These are phyloP conservation scores for Rhabdomys pumilio DNA, from an alignment of 2,797 vertebrate species.

Conservation along the genomic window DNA sequence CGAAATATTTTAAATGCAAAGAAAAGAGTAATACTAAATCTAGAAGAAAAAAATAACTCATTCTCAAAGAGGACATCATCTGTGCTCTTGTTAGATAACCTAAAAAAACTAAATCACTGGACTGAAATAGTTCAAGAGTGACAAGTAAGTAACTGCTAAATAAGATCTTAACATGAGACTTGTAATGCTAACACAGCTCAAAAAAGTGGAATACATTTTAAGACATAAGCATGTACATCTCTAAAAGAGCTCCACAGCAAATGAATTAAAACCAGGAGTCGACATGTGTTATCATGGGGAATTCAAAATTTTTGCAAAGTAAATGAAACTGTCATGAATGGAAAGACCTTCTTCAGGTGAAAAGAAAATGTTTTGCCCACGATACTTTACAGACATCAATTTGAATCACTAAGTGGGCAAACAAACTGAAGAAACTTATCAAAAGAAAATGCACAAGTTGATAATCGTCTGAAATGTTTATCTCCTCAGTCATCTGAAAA, in stretches of 20 bases:
- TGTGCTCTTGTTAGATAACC: not conserved
- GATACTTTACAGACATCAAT: not conserved
- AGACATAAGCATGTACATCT: not conserved
- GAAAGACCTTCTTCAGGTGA: not conserved
- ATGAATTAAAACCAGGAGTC: not conserved
- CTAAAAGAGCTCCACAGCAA: not conserved
- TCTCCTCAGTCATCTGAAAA: not conserved
- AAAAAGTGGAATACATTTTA: not conserved
- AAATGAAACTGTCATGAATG: not conserved
- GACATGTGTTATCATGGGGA: not conserved
- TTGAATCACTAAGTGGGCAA: not conserved
- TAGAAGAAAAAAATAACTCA: not conserved
- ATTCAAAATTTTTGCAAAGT: not conserved
- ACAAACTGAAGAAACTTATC: not conserved
- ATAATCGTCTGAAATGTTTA: not conserved
- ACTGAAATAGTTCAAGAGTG: not conserved
- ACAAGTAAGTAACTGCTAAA: not conserved
- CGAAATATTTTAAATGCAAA: not conserved
- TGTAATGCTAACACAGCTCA: not conserved
- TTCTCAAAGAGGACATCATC: not conserved
- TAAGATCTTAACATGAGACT: not conserved
- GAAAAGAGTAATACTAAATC: not conserved
- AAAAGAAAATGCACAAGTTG: not conserved
- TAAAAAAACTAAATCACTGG: not conserved
- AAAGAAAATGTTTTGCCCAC: not conserved